Percentiles rank a stretch among this genome's conserved stretches.
These are phyloP conservation scores for Bolborhynchus lineola DNA, from an alignment of 2,113 vertebrate genomes.

Conservation along the genomic window DNA sequence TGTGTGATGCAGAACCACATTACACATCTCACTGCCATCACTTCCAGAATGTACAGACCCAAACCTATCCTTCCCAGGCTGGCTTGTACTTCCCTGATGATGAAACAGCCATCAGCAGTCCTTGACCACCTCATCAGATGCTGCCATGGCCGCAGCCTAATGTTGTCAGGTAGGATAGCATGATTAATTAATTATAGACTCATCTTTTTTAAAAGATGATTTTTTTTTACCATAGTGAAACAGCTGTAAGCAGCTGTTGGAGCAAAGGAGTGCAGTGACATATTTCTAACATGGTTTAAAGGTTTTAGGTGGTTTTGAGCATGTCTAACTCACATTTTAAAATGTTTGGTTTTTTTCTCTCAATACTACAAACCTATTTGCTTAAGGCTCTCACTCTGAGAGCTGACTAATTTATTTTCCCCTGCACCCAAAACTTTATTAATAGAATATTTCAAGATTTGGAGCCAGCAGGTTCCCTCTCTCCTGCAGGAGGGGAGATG, in stretches of 20 bases:
- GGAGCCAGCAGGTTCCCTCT: neutral
- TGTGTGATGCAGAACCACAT: neutral
- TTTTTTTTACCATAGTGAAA: neutral
- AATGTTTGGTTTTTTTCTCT: neutral
- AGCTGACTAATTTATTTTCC: neutral
- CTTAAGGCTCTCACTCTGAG: neutral
- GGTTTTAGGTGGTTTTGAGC: neutral
- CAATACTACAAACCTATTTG: neutral
- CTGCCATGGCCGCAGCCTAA: neutral
- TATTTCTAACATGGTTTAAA: neutral
- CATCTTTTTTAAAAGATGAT: neutral
- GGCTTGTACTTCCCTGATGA: rapidly evolving
- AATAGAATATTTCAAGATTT: neutral
- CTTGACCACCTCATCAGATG: neutral
- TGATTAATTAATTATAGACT: neutral
- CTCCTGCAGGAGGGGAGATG: neutral
- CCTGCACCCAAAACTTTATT: neutral
- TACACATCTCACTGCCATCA: neutral
- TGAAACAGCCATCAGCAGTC: neutral
- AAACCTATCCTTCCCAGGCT: neutral
- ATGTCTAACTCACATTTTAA: neutral
- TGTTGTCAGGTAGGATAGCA: neutral
- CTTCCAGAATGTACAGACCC: neutral
- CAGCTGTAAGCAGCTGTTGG: neutral
- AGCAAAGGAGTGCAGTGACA: neutral